Conservation (phyloP, 2,888 invertebrate species). For the Autographa gamma region DNA sequence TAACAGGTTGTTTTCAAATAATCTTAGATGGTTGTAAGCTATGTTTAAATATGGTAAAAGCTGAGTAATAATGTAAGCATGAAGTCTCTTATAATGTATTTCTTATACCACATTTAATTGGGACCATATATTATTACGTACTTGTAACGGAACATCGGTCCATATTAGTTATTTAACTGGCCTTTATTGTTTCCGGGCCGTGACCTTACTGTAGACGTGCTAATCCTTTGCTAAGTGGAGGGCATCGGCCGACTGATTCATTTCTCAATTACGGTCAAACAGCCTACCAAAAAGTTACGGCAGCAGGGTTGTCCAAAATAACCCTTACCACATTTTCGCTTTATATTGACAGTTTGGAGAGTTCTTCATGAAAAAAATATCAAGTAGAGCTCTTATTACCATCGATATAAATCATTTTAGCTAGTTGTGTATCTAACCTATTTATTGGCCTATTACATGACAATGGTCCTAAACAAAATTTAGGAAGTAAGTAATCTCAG, state of each 20-base stretch:
- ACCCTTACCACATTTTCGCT: neutral
- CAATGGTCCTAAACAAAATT: too few species aligned
- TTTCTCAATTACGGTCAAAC: neutral
- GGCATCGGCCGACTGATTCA: constrained; percentile 17
- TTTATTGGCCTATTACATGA: too few species aligned
- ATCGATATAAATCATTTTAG: too few species aligned
- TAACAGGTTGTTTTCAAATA: too few species aligned
- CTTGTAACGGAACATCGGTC: neutral
- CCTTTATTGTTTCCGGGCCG: neutral
- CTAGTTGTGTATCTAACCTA: too few species aligned
- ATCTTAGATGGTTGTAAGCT: too few species aligned
- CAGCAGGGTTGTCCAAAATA: constrained; percentile 7
- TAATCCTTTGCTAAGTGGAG: constrained; percentile 12
- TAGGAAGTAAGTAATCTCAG: too few species aligned
- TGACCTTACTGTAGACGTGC: constrained; percentile 10
- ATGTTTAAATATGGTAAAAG: too few species aligned
- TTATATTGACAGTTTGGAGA: too few species aligned
- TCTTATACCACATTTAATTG: neutral
- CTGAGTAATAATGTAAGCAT: too few species aligned
- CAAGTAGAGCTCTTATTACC: neutral
- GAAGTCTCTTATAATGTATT: neutral
- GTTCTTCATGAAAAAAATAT: neutral
- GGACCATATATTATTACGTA: neutral
- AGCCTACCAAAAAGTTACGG: constrained; percentile 7
- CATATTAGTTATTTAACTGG: neutral